Conservation (phyloP, 2,113 vertebrate genomes). For the Centropus bengalensis region DNA sequence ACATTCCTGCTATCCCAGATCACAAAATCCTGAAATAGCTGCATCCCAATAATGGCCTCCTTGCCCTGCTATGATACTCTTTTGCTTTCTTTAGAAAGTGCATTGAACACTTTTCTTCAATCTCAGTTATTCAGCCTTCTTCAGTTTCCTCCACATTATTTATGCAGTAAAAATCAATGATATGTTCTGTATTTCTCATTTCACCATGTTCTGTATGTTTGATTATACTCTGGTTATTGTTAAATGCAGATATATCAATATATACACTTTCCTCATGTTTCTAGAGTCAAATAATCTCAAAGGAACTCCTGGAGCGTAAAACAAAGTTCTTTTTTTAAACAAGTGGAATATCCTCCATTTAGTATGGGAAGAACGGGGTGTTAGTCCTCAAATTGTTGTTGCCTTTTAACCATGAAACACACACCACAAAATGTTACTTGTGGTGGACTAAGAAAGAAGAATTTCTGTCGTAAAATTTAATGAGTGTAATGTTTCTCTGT, state of each 20-base stretch:
- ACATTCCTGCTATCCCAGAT: neutral
- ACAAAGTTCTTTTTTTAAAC: slow-evolving; percentile 5
- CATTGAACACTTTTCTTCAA: neutral
- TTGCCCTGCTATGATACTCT: rapidly evolving
- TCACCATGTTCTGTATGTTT: neutral
- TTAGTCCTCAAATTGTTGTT: slow-evolving; percentile 2
- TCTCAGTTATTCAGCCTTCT: neutral
- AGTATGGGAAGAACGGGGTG: neutral
- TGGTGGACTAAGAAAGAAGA: neutral
- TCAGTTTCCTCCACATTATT: neutral
- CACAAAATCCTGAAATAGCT: neutral
- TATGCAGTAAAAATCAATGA: neutral
- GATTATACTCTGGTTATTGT: neutral
- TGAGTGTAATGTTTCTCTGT: slow-evolving; percentile 27
- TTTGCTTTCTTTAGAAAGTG: neutral
- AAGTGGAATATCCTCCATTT: slow-evolving; percentile 15
- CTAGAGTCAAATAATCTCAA: neutral
- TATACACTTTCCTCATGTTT: neutral
- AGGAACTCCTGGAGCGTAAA: neutral
- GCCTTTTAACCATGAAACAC: slow-evolving; percentile 27
- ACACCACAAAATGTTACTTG: slow-evolving; percentile 16
- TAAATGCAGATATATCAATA: neutral
- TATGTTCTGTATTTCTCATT: neutral
- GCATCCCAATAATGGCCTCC: neutral
- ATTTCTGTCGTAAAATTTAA: slow-evolving; percentile 64